Conservation (phyloP, 2,888 invertebrate genomes). For the Cybosia mesomella region DNA sequence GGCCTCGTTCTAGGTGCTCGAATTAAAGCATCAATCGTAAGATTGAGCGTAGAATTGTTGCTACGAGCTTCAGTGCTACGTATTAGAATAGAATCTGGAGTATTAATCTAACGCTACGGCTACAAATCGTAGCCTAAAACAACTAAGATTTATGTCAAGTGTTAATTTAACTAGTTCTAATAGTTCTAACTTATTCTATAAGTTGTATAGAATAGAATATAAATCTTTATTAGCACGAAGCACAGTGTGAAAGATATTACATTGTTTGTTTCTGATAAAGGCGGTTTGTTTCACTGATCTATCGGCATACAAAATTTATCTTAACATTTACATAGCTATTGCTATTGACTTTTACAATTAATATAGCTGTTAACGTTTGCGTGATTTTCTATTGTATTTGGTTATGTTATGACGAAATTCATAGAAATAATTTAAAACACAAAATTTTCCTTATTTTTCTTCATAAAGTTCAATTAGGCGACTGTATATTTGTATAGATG, state of each 20-base stretch:
- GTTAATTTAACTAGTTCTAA: background rate
- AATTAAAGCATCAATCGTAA: constrained; percentile 34
- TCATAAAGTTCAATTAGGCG: background rate
- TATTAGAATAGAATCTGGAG: background rate
- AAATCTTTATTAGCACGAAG: no score
- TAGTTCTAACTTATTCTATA: no score
- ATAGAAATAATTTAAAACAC: background rate
- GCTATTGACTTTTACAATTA: no score
- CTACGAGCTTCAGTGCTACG: constrained; percentile 55
- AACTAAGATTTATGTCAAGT: constrained; percentile 18
- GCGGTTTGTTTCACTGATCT: no score
- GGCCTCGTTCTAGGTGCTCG: constrained; percentile 54
- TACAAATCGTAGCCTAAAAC: constrained; percentile 24
- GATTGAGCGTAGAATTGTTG: constrained; percentile 30
- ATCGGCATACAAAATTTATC: no score
- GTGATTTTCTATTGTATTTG: background rate
- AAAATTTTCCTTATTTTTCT: background rate
- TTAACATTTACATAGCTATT: no score
- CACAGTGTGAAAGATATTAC: no score
- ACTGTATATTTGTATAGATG: background rate
- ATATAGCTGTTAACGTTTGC: background rate
- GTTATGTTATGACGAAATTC: background rate
- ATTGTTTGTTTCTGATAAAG: no score
- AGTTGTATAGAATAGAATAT: no score
- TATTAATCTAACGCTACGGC: background rate